Evolutionary conservation across 2,113 vertebrate species (phyloP), one percentile per base, ranked within the genome.

Genomic region (Chamaetylas fuelleborni): DNA sequence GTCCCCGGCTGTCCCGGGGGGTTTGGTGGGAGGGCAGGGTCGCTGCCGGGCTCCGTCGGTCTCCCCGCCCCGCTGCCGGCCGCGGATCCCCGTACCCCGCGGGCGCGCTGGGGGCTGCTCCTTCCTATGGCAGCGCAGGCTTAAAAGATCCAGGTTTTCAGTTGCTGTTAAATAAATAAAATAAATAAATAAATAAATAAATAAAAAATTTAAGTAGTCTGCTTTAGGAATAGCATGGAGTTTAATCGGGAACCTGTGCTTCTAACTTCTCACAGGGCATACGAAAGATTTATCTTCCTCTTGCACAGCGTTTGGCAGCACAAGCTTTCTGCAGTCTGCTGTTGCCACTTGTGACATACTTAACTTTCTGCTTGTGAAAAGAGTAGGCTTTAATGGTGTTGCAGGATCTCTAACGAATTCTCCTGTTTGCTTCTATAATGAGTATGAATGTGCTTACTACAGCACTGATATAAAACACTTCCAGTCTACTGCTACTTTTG

Each of bases 381-480:
- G 38, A 47, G 34, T 57, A 6, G 2, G 19, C 56, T 79, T 60
- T 60, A 60, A 51, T 70, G n/a, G 65, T 10, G 0, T 6, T 71
- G 40, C 33, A 22, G 17, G 24, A 36, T 40, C 40, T 33, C 31
- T 58, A 34, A 54, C 4, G 5, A 67, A 28, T 67, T 89, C 17
- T 62, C 22, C 26, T 0, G 1, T 71, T 81, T 79, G 20, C 60
- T 91, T 71, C 48, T 76, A 0, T n/a, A 74, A 38, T 13, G 40
- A 78, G 6, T 11, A 19, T 50, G 50, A 69, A 57, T 13, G 3
- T 31, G 38, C 42, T 57, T 81, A 5, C 42, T 65, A 7, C 20
- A 51, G 57, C 61, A 20, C 17, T 14, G 15, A 15, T 42, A 7
- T 0, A 17, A 43, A 70, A 7, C 1, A 0, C 54, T 69, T 67